Conservation (phyloP, 1,140 invertebrate species). For the Globodera rostochiensis region DNA sequence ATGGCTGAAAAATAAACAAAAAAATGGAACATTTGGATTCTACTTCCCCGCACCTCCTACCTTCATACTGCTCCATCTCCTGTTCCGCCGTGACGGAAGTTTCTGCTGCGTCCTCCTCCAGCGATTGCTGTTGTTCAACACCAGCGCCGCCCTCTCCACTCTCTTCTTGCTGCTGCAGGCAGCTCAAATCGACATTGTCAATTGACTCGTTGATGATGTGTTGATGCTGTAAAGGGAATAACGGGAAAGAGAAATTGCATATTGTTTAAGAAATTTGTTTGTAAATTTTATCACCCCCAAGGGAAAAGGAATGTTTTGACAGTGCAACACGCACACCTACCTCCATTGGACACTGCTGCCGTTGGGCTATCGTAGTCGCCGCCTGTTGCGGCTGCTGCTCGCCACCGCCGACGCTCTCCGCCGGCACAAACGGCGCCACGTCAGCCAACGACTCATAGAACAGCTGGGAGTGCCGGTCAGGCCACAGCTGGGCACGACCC, state of each 20-base stretch:
- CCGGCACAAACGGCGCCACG: slow-evolving; percentile 13
- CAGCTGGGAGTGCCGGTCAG: slow-evolving; percentile 88
- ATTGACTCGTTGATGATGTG: slow-evolving; percentile 43
- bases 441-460: slow-evolving; percentile 86
- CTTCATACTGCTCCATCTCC: slow-evolving; percentile 32
- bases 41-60: slow-evolving; percentile 26
- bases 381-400: slow-evolving; percentile 8
- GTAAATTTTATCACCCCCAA: too few species aligned
- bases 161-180: slow-evolving; percentile 25
- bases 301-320: too few species aligned
- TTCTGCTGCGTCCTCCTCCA: slow-evolving; percentile 24
- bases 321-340: too few species aligned
- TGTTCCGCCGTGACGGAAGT: background rate
- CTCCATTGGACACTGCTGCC: slow-evolving; percentile 14
- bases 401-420: background rate
- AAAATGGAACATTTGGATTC: slow-evolving; percentile 17
- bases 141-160: background rate
- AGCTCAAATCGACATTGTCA: slow-evolving; percentile 44
- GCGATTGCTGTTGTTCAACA: background rate
- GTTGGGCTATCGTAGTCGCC: background rate
- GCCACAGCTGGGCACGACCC: slow-evolving; percentile 67
- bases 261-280: too few species aligned
- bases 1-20: slow-evolving; percentile 14
- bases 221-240: slow-evolving; percentile 6
- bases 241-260: background rate